Conservation (phyloP, 1,140 invertebrate genomes). For the Musca vetustissima region DNA sequence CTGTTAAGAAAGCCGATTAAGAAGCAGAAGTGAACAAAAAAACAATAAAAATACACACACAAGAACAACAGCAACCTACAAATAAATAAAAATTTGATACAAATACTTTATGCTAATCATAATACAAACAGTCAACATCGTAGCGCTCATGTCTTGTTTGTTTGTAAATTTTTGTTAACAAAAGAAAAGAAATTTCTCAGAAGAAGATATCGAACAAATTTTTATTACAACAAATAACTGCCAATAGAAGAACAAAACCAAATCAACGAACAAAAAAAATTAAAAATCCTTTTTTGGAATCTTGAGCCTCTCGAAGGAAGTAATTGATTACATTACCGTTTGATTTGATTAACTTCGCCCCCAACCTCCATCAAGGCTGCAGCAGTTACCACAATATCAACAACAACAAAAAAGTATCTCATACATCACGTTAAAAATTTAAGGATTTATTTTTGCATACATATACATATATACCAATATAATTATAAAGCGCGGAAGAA, state of each 20-base stretch:
- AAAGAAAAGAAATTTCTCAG: slow-evolving; percentile 15
- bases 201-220: slow-evolving; percentile 18
- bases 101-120: slow-evolving; percentile 21
- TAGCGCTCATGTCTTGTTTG: slow-evolving; percentile 1
- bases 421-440: slow-evolving; percentile 22
- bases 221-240: slow-evolving; percentile 11
- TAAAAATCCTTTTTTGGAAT: no score
- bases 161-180: not conserved
- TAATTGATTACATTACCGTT: no score
- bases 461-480: slow-evolving; percentile 7
- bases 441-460: not conserved
- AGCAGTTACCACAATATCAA: not conserved
- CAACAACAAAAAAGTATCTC: slow-evolving; percentile 17
- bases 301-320: no score
- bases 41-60: no score
- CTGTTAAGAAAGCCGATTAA: slow-evolving; percentile 62
- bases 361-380: no score
- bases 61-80: no score
- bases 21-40: no score
- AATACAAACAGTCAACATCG: slow-evolving; percentile 11
- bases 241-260: no score
- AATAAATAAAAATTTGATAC: slow-evolving; percentile 4
- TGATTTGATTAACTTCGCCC: no score
- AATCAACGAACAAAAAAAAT: slow-evolving; percentile 1
- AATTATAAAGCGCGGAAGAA: not conserved